Base-by-base conservation (phyloP, 2,113 vertebrate genomes). In the Cottus gobio region DNA sequence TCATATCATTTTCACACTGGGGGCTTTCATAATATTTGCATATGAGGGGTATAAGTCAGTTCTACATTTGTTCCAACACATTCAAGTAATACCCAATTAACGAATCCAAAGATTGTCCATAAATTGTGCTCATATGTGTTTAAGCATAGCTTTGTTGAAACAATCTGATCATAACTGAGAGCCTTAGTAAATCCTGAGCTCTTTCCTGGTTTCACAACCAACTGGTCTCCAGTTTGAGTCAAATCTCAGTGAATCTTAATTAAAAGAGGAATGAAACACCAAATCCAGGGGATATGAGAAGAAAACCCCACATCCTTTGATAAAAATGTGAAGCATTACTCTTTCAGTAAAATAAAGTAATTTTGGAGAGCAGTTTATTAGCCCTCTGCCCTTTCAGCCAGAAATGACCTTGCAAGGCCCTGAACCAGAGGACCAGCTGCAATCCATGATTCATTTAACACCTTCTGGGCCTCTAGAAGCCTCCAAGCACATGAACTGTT, bases 361-460 rank as follows among this genome's bases (percentile, higher is more conserved):
- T 91, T 93, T 88, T 71, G 76, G 63, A 76, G 58, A 79, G 82
- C 69, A 75, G 83, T 90, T 91, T 91, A 91, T 91, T 93, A 87
- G 79, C 77, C 87, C 68, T 77, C 63, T 91, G 84, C 87, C 91
- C 91, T 91, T 91, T 88, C 28, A 89, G 86, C 52, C 84, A 90
- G 82, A 83, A 69, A 75, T 93, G 91, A 94, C 92, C 92, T 93
- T 92, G 86, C 44, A 60, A 80, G 84, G 77, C 81, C 71, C 46
- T 70, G 52, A 62, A 88, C 73, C 84, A 84, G 80, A 89, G 66
- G 84, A 91, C 91, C 90, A 87, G 91, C 91, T 93, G 84, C 86
- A 88, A 70, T 85, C 80, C 80, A 87, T 94, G 91, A 93, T 94
- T 95, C 92, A 93, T 88, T 91, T 91, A 92, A 91, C 89, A 92